Conservation (phyloP, 2,888 invertebrate genomes). For the Smittia sp. region DNA sequence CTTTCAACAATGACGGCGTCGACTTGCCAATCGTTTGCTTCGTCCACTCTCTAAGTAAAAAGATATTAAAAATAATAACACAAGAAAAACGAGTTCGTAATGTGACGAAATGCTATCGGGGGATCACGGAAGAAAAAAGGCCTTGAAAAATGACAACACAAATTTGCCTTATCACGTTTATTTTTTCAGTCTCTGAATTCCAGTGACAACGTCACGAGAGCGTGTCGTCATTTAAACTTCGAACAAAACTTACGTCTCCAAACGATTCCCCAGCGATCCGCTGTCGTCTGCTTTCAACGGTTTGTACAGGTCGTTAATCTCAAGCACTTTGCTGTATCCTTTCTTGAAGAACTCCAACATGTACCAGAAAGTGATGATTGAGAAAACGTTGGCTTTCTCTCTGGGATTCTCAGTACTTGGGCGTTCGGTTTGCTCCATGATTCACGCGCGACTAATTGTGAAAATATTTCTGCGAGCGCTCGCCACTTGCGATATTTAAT, state of each 20-base stretch:
- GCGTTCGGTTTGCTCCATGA: conserved; percentile 45
- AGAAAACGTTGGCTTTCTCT: conserved; percentile 54
- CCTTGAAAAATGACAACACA: neutral
- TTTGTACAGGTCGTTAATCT: conserved; percentile 55
- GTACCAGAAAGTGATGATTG: conserved; percentile 57
- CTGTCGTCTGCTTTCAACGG: conserved; percentile 55
- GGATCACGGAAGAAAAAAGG: too few species aligned
- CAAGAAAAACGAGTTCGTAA: too few species aligned
- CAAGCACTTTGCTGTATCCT: conserved; percentile 55
- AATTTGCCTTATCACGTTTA: neutral
- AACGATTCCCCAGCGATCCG: conserved; percentile 53
- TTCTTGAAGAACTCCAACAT: conserved; percentile 55
- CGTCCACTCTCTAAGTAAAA: conserved; percentile 44
- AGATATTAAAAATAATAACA: too few species aligned
- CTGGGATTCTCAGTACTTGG: conserved; percentile 53
- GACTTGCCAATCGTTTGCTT: conserved; percentile 42
- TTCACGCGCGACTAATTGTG: neutral
- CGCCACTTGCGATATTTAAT: too few species aligned
- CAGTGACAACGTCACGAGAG: too few species aligned
- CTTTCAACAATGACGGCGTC: conserved; percentile 44
- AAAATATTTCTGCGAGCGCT: too few species aligned
- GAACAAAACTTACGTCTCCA: conserved; percentile 57
- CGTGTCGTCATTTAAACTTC: too few species aligned
- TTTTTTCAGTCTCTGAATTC: too few species aligned
- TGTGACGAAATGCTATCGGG: too few species aligned